These are phyloP conservation scores for Sebastes fasciatus DNA, from an alignment of 2,113 vertebrate genomes.

Conservation along the genomic window DNA sequence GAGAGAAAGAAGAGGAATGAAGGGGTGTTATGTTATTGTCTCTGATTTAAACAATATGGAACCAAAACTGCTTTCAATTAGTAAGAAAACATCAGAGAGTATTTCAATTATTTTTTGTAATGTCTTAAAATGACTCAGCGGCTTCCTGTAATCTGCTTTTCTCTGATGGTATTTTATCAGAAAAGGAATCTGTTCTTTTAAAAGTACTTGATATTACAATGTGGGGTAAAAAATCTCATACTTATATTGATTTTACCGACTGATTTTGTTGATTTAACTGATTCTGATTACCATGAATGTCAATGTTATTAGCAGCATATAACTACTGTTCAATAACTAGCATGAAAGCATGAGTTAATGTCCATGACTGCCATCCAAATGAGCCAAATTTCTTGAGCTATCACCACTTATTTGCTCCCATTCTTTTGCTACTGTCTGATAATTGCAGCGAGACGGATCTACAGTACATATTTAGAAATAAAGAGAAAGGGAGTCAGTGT, in stretches of 20 bases:
- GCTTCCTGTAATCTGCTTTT: neutral
- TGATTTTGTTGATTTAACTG: neutral
- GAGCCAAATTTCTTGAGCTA: neutral
- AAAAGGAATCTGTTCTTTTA: neutral
- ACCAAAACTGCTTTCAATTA: neutral
- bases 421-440: neutral
- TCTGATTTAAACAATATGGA: neutral
- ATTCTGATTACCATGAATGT: neutral
- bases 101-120: neutral
- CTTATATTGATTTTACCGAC: neutral
- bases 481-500: conserved; percentile 12
- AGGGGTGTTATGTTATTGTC: neutral
- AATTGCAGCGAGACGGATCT: neutral
- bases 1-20: neutral
- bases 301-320: neutral
- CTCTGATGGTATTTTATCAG: neutral
- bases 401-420: neutral
- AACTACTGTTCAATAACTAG: neutral
- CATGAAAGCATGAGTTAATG: neutral
- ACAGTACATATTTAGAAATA: conserved; percentile 39
- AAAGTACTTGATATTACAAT: neutral
- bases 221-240: neutral
- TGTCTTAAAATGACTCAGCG: neutral
- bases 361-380: neutral
- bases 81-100: too few relatives aligned